These are phyloP conservation scores for Bombus impatiens DNA, from an alignment of 1,140 invertebrate genomes.

Conservation along the genomic window DNA sequence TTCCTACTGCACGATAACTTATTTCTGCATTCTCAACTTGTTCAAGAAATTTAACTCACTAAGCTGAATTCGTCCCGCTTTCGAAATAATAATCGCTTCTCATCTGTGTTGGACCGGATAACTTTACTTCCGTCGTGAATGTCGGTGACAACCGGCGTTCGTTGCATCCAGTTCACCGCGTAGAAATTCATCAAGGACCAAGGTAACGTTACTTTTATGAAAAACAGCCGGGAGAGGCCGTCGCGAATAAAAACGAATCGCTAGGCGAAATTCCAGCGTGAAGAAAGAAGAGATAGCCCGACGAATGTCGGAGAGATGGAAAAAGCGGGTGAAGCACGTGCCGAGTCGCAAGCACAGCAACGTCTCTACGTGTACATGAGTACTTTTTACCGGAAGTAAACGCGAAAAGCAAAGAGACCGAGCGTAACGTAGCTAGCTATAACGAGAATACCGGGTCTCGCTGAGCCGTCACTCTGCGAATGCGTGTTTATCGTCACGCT, in stretches of 20 bases:
- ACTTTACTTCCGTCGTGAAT: background rate
- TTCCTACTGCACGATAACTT: slow-evolving; percentile 28
- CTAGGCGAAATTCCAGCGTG: background rate
- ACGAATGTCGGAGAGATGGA: background rate
- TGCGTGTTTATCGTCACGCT: background rate
- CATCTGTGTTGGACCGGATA: background rate
- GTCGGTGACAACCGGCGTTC: background rate
- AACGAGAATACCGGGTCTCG: background rate
- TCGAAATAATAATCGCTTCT: background rate
- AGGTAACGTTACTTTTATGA: background rate
- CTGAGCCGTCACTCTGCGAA: background rate
- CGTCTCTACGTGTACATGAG: background rate
- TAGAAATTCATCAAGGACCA: background rate
- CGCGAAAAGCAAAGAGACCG: slow-evolving; percentile 5
- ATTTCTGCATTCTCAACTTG: background rate
- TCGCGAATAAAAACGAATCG: background rate
- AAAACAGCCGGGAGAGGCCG: background rate
- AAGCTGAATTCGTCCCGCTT: background rate
- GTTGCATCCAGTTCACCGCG: background rate
- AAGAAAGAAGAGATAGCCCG: slow-evolving; percentile 5
- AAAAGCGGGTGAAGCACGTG: background rate
- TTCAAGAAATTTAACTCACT: background rate
- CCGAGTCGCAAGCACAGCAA: background rate
- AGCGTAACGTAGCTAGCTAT: background rate
- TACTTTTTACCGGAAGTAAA: slow-evolving; percentile 5